These are phyloP conservation scores for Adelphocoris suturalis DNA, from an alignment of 2,888 invertebrate species.

Conservation along the genomic window DNA sequence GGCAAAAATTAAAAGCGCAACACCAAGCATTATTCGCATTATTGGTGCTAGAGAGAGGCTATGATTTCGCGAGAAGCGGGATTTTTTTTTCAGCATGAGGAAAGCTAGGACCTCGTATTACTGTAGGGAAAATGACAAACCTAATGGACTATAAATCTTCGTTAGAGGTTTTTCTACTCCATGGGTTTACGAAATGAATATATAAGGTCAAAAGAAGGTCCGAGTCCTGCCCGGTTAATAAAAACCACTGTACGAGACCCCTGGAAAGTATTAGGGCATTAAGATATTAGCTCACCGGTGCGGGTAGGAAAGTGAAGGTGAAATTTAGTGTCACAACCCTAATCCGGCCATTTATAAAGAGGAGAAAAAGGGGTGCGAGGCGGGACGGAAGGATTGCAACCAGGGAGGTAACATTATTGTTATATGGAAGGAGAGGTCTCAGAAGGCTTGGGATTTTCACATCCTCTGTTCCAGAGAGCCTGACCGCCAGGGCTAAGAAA, in stretches of 20 bases:
- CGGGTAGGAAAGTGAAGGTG: constrained; percentile 54
- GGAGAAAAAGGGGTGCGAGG: constrained; percentile 17
- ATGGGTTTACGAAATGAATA: constrained; percentile 39
- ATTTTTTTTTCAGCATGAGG: not conserved
- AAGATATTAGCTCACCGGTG: constrained; percentile 50
- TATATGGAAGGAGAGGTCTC: constrained; percentile 51
- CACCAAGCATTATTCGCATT: not conserved
- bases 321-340: constrained; percentile 62
- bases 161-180: constrained; percentile 28
- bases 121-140: not conserved
- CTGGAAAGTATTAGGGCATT: constrained; percentile 60
- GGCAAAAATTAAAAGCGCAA: too few species aligned
- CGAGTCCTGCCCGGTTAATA: constrained; percentile 41
- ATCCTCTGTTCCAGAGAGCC: not conserved
- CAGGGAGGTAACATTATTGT: constrained; percentile 54
- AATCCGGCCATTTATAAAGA: constrained; percentile 57
- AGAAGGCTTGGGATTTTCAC: constrained; percentile 40
- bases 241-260: constrained; percentile 47
- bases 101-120: not conserved
- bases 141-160: constrained; percentile 32
- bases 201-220: constrained; percentile 55
- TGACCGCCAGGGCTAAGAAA: constrained; percentile 49
- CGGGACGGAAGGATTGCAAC: constrained; percentile 13
- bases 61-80: not conserved
- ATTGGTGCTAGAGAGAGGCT: not conserved